Percentiles rank a stretch among this genome's conserved stretches.
These are phyloP conservation scores for Subanguina moxae DNA, from an alignment of 1,140 invertebrate genomes.

Conservation along the genomic window DNA sequence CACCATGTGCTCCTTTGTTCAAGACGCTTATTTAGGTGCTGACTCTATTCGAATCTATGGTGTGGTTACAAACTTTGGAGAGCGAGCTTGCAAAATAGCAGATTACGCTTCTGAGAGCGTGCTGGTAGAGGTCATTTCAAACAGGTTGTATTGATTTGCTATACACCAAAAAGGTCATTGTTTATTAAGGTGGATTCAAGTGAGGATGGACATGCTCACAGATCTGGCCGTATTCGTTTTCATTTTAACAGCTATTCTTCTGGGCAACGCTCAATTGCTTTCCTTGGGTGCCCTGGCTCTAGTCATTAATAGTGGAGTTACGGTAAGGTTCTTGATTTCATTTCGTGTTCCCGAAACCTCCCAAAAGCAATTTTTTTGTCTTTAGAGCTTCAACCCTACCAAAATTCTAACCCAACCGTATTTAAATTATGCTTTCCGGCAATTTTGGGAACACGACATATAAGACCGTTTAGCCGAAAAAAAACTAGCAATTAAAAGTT, in stretches of 20 bases:
- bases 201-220: constrained; percentile 17
- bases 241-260: constrained; percentile 19
- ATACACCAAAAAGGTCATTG: neutral
- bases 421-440: too few relatives aligned
- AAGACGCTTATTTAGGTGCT: constrained; percentile 29
- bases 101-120: constrained; percentile 23
- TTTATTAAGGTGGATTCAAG: constrained; percentile 32
- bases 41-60: constrained; percentile 35
- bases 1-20: constrained; percentile 27
- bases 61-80: constrained; percentile 22
- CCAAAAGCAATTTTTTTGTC: neutral
- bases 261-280: constrained; percentile 14
- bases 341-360: neutral
- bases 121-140: constrained; percentile 29
- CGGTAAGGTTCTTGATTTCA: constrained; percentile 11
- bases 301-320: constrained; percentile 24
- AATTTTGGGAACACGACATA: too few relatives aligned
- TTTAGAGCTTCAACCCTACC: too few relatives aligned
- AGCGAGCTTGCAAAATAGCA: constrained; percentile 7
- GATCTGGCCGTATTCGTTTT: constrained; percentile 22
- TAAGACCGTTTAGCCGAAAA: neutral
- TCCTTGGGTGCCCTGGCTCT: constrained; percentile 23
- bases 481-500: neutral
- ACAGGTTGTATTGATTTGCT: constrained; percentile 2
- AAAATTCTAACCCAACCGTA: too few relatives aligned